Evolutionary conservation across 2,888 invertebrate species (phyloP).

Genomic region (Drosophila antonietae): DNA sequence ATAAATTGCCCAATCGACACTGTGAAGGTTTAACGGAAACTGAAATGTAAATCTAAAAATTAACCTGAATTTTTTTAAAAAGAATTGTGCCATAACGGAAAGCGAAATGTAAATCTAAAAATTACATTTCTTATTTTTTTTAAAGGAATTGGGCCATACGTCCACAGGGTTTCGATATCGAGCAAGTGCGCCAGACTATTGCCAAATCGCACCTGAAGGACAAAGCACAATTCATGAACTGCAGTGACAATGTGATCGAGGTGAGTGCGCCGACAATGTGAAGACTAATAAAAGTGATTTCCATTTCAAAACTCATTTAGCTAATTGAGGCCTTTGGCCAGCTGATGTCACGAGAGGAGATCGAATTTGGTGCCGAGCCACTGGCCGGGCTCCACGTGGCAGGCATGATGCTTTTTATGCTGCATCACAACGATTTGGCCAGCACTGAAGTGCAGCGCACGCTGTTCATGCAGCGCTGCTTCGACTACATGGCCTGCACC

Average conservation of each 20-base stretch:
- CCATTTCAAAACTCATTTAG: neutral
- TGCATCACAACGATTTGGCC: conserved; percentile 41
- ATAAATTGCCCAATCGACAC: neutral
- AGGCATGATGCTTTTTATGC: conserved; percentile 62
- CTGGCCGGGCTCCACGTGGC: conserved; percentile 53
- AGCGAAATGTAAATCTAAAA: neutral
- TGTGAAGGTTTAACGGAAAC: neutral
- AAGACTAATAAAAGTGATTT: neutral
- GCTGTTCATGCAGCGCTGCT: conserved; percentile 53
- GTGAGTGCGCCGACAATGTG: conserved; percentile 11
- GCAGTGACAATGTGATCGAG: conserved; percentile 52
- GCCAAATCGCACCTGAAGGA: conserved; percentile 18
- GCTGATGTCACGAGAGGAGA: conserved; percentile 43
- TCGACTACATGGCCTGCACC: conserved; percentile 64
- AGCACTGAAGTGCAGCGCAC: conserved; percentile 47
- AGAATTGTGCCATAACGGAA: neutral
- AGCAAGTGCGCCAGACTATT: conserved; percentile 43
- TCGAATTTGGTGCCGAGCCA: conserved; percentile 54
- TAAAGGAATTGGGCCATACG: conserved; percentile 34
- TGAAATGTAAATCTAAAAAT: neutral
- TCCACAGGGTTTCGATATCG: conserved; percentile 59
- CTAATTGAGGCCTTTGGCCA: conserved; percentile 44
- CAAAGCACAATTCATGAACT: conserved; percentile 40
- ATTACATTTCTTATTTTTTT: neutral
- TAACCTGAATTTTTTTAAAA: neutral